phyloP scores from a whole-genome alignment of 2,113 vertebrate genomes.

The Percopsis transmontana region DNA sequence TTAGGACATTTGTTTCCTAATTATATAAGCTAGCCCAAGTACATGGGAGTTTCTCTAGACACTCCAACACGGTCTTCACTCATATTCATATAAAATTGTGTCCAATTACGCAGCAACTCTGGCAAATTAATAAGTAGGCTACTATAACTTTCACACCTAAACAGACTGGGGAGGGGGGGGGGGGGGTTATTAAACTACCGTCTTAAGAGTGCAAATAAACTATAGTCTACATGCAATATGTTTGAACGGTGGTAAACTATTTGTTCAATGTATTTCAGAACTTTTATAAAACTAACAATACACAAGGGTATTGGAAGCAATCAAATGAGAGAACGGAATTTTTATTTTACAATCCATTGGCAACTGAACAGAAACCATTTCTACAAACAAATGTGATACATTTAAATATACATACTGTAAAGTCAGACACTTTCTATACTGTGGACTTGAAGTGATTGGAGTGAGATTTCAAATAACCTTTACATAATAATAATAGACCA shows the following conservation, averaged over 20 bases:
- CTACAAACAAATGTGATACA: conserved; percentile 34
- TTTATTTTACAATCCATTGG: conserved; percentile 69
- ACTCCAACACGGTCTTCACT: too few relatives aligned
- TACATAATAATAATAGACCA: not conserved
- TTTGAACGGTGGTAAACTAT: too few relatives aligned
- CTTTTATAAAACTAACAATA: conserved; percentile 1
- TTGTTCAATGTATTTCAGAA: not conserved
- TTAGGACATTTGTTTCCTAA: too few relatives aligned
- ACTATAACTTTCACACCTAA: too few relatives aligned
- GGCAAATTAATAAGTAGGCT: not conserved
- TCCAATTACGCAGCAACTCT: too few relatives aligned
- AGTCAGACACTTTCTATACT: conserved; percentile 35
- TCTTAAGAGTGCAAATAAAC: too few relatives aligned
- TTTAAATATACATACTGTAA: conserved; percentile 43
- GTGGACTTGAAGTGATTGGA: conserved; percentile 7
- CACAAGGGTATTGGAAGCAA: conserved; percentile 14
- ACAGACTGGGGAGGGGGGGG: too few relatives aligned
- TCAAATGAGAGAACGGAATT: conserved; percentile 44
- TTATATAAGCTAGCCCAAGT: too few relatives aligned
- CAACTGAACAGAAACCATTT: conserved; percentile 20
- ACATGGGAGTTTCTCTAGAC: too few relatives aligned
- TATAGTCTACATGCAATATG: too few relatives aligned
- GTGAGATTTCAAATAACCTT: not conserved
- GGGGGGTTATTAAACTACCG: too few relatives aligned
- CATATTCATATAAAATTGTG: too few relatives aligned